These are phyloP conservation scores for Todiramphus saurophagus DNA, from an alignment of 2,113 vertebrate species.

Conservation along the genomic window DNA sequence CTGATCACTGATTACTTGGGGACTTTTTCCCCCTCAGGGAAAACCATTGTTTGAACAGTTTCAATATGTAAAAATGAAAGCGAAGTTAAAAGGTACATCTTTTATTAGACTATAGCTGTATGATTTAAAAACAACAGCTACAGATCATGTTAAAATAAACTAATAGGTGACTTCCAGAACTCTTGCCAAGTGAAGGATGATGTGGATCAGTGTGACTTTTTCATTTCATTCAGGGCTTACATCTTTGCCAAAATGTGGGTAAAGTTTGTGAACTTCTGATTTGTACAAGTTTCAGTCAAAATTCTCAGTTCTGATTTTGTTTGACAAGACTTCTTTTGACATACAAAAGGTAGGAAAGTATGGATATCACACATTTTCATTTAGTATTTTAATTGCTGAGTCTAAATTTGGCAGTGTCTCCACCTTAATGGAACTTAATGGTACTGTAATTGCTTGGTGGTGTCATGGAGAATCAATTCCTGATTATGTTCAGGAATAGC, in stretches of 20 bases:
- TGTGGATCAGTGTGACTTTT: not conserved
- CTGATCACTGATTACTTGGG: not conserved
- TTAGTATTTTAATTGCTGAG: constrained; percentile 57
- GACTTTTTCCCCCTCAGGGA: not conserved
- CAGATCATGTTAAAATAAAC: not conserved
- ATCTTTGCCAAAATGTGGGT: not conserved
- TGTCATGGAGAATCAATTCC: constrained; percentile 43
- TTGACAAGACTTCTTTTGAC: constrained; percentile 37
- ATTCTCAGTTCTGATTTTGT: not conserved
- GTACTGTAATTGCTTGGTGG: constrained; percentile 50
- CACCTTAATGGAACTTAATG: constrained; percentile 67
- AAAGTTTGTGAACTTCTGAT: constrained; percentile 21
- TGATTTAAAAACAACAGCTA: not conserved
- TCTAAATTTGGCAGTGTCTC: constrained; percentile 63
- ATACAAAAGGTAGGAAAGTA: not conserved
- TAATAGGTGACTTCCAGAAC: not conserved
- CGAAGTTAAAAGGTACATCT: not conserved
- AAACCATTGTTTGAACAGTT: not conserved
- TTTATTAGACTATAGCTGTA: not conserved
- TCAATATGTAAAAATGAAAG: not conserved
- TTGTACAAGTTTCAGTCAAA: constrained; percentile 24
- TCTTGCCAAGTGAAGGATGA: not conserved
- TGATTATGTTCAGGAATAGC: constrained; percentile 56
- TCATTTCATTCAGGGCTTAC: not conserved
- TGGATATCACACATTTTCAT: constrained; percentile 26